phyloP scores from a whole-genome alignment of 2,888 invertebrate species.

The Euplexia lucipara region DNA sequence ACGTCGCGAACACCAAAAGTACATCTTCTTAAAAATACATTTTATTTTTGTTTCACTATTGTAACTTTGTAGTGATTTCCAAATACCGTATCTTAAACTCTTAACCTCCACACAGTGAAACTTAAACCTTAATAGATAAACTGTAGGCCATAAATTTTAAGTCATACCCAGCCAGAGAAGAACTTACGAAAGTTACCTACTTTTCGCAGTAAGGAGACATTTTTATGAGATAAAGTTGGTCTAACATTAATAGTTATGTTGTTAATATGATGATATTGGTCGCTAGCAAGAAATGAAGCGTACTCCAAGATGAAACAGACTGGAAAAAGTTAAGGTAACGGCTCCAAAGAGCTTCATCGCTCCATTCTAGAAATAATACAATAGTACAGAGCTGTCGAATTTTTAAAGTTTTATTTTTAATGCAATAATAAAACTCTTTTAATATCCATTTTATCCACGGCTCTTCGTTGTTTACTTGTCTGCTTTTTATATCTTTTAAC shows the following conservation, averaged over 20 bases:
- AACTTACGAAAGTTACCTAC: conserved; percentile 58
- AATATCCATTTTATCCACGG: conserved; percentile 24
- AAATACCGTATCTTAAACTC: conserved; percentile 28
- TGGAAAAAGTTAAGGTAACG: conserved; percentile 34
- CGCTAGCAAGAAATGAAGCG: conserved; percentile 20
- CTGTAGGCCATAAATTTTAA: conserved; percentile 55
- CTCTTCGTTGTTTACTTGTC: conserved; percentile 31
- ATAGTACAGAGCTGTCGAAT: conserved; percentile 12
- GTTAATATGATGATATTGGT: conserved; percentile 55
- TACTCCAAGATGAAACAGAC: conserved; percentile 26
- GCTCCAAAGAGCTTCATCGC: conserved; percentile 13
- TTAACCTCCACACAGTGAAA: conserved; percentile 38
- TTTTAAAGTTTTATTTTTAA: conserved; percentile 27
- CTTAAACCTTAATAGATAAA: conserved; percentile 60
- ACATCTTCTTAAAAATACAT: conserved; percentile 1
- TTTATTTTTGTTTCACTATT: neutral
- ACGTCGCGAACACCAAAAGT: too few species aligned
- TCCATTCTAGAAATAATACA: conserved; percentile 41
- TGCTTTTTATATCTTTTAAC: conserved; percentile 29
- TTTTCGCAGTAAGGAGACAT: conserved; percentile 57
- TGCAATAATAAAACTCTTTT: too few species aligned
- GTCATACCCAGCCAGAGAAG: conserved; percentile 52
- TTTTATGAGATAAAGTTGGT: conserved; percentile 62
- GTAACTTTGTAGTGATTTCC: conserved; percentile 22
- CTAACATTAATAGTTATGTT: conserved; percentile 54